These are phyloP conservation scores for Chiroxiphia lanceolata DNA, from an alignment of 2,797 vertebrate genomes.

Conservation along the genomic window DNA sequence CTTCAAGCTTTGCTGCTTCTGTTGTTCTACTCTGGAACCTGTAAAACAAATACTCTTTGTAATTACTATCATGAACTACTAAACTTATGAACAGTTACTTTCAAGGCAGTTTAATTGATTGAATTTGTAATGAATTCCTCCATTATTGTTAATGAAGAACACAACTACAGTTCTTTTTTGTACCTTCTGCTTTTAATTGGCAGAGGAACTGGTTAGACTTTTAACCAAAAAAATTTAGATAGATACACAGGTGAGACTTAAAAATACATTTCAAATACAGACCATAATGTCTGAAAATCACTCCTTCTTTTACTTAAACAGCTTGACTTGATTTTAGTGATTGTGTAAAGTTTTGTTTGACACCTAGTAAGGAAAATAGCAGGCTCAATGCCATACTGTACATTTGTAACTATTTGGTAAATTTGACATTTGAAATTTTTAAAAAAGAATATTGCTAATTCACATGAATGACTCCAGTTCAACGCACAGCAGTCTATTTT, in stretches of 20 bases:
- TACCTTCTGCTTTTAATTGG: background rate
- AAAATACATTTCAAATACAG: background rate
- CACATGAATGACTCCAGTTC: background rate
- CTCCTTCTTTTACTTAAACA: background rate
- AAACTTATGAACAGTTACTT: background rate
- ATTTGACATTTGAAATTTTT: background rate
- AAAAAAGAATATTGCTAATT: background rate
- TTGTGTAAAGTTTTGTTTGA: background rate
- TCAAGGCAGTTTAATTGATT: background rate
- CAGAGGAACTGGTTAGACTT: background rate
- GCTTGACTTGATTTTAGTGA: background rate
- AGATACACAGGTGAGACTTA: background rate
- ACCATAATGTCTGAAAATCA: background rate
- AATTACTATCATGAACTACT: background rate
- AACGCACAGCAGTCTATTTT: background rate
- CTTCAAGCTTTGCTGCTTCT: slow-evolving; percentile 93
- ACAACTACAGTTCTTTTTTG: background rate
- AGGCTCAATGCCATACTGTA: background rate
- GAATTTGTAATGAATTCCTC: background rate
- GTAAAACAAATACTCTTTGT: slow-evolving; percentile 14
- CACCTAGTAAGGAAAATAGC: background rate
- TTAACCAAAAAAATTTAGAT: background rate
- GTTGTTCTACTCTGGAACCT: slow-evolving; percentile 93
- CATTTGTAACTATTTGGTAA: background rate
- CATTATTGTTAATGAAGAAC: background rate